Conservation (phyloP, 2,888 invertebrate species). For the Matsumyia berberina region DNA sequence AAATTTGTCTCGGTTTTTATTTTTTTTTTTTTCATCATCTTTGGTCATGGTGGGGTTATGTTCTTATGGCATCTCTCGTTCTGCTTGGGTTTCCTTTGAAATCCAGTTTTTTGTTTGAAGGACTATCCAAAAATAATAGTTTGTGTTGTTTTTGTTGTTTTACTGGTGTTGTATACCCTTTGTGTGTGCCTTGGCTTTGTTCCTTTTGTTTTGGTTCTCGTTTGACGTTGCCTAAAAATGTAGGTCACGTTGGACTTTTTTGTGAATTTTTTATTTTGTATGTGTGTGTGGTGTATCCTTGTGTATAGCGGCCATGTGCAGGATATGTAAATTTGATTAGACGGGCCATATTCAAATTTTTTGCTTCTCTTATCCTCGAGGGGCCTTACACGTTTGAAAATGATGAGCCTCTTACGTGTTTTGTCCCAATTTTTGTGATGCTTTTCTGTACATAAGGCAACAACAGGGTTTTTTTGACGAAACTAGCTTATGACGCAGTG, state of each 20-base stretch:
- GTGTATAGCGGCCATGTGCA: neutral
- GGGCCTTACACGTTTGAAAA: too few relatives aligned
- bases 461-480: too few relatives aligned
- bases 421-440: too few relatives aligned
- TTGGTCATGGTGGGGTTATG: conserved; percentile 4
- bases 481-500: too few relatives aligned
- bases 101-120: conserved; percentile 43
- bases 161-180: neutral
- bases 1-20: conserved; percentile 66
- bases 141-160: conserved; percentile 1
- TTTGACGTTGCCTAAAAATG: conserved; percentile 61
- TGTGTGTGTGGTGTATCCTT: neutral
- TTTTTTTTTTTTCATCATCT: conserved; percentile 22
- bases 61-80: neutral
- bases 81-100: conserved; percentile 33
- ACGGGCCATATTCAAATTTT: neutral
- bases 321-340: conserved; percentile 3
- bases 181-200: conserved; percentile 49
- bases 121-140: conserved; percentile 59
- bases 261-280: neutral
- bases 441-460: too few relatives aligned
- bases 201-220: conserved; percentile 54
- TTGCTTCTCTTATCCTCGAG: neutral
- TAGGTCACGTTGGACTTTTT: conserved; percentile 58
- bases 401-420: too few relatives aligned